Evolutionary conservation across 2,113 vertebrate species (phyloP).

Genomic region (Danionella cerebrum): DNA sequence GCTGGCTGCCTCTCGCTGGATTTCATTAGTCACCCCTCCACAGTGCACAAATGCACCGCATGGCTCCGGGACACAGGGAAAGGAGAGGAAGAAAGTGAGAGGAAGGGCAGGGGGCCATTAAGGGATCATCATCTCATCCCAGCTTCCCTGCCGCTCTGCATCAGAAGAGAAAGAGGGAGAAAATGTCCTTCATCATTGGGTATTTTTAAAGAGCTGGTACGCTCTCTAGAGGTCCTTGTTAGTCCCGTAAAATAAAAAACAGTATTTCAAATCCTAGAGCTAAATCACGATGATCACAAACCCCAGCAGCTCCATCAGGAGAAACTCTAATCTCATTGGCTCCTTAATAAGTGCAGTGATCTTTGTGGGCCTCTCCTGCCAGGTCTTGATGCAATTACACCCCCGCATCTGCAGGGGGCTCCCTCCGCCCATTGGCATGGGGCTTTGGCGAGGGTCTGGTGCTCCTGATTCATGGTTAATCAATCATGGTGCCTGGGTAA

Average conservation of each 20-base stretch:
- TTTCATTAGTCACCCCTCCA: constrained; percentile 61
- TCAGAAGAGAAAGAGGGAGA: background rate
- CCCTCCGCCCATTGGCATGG: constrained; percentile 42
- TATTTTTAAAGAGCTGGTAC: background rate
- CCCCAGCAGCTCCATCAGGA: background rate
- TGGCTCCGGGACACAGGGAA: constrained; percentile 45
- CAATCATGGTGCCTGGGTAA: constrained; percentile 70
- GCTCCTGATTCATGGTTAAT: constrained; percentile 66
- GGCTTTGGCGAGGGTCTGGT: constrained; percentile 38
- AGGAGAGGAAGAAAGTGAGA: background rate
- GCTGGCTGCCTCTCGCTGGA: constrained; percentile 49
- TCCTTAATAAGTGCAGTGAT: constrained; percentile 55
- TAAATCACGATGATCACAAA: too few relatives aligned
- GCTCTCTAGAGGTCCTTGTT: background rate
- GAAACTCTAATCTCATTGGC: constrained; percentile 30
- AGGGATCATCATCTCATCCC: constrained; percentile 39
- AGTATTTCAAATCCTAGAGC: too few relatives aligned
- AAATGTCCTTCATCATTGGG: background rate
- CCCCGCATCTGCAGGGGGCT: constrained; percentile 64
- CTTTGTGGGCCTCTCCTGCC: constrained; percentile 48
- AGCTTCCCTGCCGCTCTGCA: constrained; percentile 33
- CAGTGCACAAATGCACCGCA: constrained; percentile 39
- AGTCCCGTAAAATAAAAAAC: too few relatives aligned
- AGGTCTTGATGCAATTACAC: constrained; percentile 64
- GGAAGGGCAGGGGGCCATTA: constrained; percentile 44